Evolutionary conservation across 2,797 vertebrate genomes (phyloP).

Genomic region (Emys orbicularis): DNA sequence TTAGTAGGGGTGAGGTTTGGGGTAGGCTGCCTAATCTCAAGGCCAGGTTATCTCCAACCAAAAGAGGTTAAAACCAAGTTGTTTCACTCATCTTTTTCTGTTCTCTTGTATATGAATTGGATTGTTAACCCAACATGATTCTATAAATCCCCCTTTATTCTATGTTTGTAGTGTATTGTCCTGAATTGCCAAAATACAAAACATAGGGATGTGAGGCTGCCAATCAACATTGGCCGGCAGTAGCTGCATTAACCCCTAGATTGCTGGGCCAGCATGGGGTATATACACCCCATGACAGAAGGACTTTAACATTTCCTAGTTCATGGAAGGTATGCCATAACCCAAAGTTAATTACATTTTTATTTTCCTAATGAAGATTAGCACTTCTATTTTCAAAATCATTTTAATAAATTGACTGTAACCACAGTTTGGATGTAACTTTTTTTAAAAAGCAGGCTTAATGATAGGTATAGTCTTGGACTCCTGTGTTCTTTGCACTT

Average conservation of each 20-base stretch:
- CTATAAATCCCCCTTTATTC: neutral
- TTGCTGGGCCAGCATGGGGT: neutral
- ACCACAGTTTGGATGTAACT: neutral
- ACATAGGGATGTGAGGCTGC: neutral
- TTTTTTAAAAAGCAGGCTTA: neutral
- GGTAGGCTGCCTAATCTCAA: neutral
- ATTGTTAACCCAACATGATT: neutral
- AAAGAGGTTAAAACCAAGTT: neutral
- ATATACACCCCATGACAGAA: neutral
- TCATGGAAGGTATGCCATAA: neutral
- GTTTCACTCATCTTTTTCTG: neutral
- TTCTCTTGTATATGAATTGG: neutral
- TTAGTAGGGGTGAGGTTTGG: neutral
- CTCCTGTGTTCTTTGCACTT: neutral
- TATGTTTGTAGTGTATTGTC: neutral
- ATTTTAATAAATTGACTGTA: neutral
- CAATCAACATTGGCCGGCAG: neutral
- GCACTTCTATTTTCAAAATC: neutral
- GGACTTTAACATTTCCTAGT: slow-evolving; percentile 13
- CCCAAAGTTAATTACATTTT: slow-evolving; percentile 4
- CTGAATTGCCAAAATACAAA: neutral
- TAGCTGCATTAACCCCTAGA: neutral
- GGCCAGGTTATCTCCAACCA: too few relatives aligned
- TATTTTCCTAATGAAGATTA: neutral
- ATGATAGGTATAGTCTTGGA: neutral